Evolutionary conservation across 2,113 vertebrate species (phyloP).

Genomic region (Rhegmatorhina hoffmannsi): DNA sequence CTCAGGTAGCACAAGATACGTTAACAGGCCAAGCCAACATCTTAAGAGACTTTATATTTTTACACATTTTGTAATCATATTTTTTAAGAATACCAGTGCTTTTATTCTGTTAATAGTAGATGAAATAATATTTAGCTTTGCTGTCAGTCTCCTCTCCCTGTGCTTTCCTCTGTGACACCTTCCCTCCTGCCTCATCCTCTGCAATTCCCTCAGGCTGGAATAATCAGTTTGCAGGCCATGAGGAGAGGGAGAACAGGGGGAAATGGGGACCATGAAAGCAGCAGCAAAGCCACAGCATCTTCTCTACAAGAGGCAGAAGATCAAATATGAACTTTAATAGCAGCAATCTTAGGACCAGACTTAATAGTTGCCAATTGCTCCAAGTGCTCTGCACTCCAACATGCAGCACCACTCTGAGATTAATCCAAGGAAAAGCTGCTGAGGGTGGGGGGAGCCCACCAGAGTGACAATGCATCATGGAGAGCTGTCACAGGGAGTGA

Average conservation of each 20-base stretch:
- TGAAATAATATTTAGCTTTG: neutral
- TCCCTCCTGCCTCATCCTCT: neutral
- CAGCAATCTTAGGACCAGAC: neutral
- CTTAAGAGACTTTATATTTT: neutral
- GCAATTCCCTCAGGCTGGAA: neutral
- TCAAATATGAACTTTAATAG: slow-evolving; percentile 14
- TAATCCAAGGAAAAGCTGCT: slow-evolving; percentile 47
- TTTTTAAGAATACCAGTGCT: neutral
- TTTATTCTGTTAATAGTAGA: neutral
- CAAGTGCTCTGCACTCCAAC: neutral
- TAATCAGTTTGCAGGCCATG: neutral
- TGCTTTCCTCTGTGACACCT: neutral
- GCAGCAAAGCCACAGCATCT: neutral
- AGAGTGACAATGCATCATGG: slow-evolving; percentile 53
- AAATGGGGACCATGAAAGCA: neutral
- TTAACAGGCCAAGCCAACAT: neutral
- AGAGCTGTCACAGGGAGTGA: slow-evolving; percentile 65
- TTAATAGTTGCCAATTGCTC: slow-evolving; percentile 20
- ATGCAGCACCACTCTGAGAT: slow-evolving; percentile 20
- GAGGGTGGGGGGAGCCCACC: slow-evolving; percentile 13
- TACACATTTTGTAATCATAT: neutral
- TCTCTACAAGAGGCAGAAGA: neutral
- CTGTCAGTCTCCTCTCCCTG: neutral
- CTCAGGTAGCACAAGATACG: neutral
- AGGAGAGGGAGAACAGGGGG: neutral